These are phyloP conservation scores for Listronotus bonariensis DNA, from an alignment of 1,140 invertebrate genomes.

Conservation along the genomic window DNA sequence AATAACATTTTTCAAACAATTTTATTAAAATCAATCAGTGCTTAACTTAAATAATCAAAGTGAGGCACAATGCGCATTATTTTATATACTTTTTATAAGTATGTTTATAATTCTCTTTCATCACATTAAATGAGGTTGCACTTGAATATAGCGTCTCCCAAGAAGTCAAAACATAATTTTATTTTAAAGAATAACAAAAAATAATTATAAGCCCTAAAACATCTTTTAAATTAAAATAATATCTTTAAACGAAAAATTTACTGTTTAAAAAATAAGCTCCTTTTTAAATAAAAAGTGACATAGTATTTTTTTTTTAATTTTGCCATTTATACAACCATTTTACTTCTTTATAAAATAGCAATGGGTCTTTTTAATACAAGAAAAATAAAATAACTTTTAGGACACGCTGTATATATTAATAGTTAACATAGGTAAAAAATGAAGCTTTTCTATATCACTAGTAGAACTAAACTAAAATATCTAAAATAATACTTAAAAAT, in stretches of 20 bases:
- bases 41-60: conserved; percentile 54
- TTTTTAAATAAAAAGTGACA: too few species aligned
- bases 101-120: conserved; percentile 35
- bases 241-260: too few species aligned
- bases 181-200: too few species aligned
- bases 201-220: too few species aligned
- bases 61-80: conserved; percentile 54
- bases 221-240: too few species aligned
- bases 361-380: too few species aligned
- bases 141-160: background rate
- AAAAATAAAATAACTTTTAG: too few species aligned
- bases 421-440: conserved; percentile 30
- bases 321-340: too few species aligned
- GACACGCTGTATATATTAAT: background rate
- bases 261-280: too few species aligned
- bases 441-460: conserved; percentile 22
- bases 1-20: conserved; percentile 44
- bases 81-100: conserved; percentile 26
- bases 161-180: too few species aligned
- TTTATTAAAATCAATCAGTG: conserved; percentile 55
- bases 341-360: too few species aligned
- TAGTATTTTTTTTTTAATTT: too few species aligned
- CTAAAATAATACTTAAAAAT: conserved; percentile 13
- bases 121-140: conserved; percentile 42
- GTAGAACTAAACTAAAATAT: conserved; percentile 5